Conservation (phyloP, 1,140 invertebrate genomes). For the Bombus waltoni region DNA sequence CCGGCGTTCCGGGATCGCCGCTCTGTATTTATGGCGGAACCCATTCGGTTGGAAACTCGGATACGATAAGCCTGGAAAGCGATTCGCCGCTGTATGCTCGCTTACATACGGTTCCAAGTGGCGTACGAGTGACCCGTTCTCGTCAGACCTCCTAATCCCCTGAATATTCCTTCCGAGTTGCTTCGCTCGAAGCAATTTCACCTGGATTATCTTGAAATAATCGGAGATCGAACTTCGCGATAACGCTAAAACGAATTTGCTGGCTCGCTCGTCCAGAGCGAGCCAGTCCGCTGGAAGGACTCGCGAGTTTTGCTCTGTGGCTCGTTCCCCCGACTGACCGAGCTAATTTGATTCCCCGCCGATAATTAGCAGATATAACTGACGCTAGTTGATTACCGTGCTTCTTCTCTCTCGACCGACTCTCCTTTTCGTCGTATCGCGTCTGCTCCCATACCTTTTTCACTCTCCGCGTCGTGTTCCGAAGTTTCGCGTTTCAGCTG, state of each 20-base stretch:
- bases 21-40: constrained; percentile 51
- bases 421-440: neutral
- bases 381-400: neutral
- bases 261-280: neutral
- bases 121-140: constrained; percentile 21
- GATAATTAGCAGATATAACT: constrained; percentile 8
- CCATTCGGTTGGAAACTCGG: constrained; percentile 37
- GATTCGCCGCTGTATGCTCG: constrained; percentile 12
- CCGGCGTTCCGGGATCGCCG: neutral
- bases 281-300: neutral
- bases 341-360: neutral
- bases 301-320: neutral
- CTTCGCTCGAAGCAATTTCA: constrained; percentile 34
- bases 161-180: constrained; percentile 40
- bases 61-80: constrained; percentile 46
- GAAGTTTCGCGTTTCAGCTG: neutral
- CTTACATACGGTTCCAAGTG: constrained; percentile 36
- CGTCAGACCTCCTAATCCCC: constrained; percentile 28
- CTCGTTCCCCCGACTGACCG: too few relatives aligned
- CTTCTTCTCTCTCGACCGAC: neutral
- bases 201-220: constrained; percentile 51
- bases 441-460: neutral
- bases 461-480: neutral
- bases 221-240: constrained; percentile 54
- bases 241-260: constrained; percentile 47